Evolutionary conservation across 2,113 vertebrate species (phyloP), one percentile per base, ranked within the genome.

Genomic region (Terrapene triunguis): DNA sequence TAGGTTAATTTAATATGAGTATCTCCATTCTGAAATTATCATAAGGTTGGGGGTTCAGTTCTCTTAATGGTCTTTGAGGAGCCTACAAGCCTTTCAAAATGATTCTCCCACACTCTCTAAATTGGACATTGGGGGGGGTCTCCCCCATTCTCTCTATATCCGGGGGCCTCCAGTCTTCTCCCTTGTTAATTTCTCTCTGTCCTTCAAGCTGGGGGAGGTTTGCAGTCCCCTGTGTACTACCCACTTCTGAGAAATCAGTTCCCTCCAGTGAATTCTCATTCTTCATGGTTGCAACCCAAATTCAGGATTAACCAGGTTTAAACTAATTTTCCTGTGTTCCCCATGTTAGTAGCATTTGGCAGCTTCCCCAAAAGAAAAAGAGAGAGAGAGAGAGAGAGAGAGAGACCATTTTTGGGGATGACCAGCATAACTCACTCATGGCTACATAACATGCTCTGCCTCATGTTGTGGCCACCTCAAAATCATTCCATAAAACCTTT

Each of bases 221-320:
- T 92, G 32, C 44, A 62, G 44, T 72, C n/a, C 22, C 62, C 3
- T 44, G 57, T 69, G 14, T 84, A 1, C 38, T 1, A 0, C 47
- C n/a, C 53, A 35, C 55, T 14, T 57, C 19, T 0, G 5, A 82
- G 69, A 80, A 54, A 89, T 48, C 85, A 88, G 53, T 65, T 0
- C 12, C 50, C 51, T 82, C 78, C 21, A 10, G 50, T 79, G 22
- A 35, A 79, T 19, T 42, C 81, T 16, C 2, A 8, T 16, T 53
- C 17, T 85, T 57, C 25, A 53, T 35, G 35, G 55, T 92, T 93
- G 29, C 24, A 22, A 8, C 48, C 55, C 55, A 80, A 78, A 51
- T 9, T 42, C 3, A 27, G 25, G 55, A 57, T 29, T 19, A 47
- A 53, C 65, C 69, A 42, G 29, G 3, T 24, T 12, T 53, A 57